These are phyloP conservation scores for Cheilosia impressa DNA, from an alignment of 2,888 invertebrate species.

Conservation along the genomic window DNA sequence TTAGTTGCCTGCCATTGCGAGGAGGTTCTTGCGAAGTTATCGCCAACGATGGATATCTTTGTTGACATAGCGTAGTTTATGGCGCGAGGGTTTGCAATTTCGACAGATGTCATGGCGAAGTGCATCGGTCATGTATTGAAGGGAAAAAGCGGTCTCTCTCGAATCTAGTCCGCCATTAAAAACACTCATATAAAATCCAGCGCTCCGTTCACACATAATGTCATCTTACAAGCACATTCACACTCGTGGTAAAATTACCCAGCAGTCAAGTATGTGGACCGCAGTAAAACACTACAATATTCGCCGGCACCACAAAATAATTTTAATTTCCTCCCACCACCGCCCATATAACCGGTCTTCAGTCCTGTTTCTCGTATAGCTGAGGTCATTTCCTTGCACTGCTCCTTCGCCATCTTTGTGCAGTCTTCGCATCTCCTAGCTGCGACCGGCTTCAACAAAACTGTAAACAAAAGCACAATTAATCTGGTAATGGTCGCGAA, in stretches of 20 bases:
- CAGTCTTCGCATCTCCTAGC: not conserved
- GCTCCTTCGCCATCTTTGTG: not conserved
- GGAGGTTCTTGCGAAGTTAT: not conserved
- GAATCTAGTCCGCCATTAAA: too few species aligned
- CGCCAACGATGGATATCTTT: not conserved
- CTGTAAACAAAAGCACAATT: conserved; percentile 72
- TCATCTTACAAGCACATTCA: conserved; percentile 10
- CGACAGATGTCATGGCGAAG: not conserved
- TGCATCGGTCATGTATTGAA: not conserved
- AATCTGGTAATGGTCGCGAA: conserved; percentile 69
- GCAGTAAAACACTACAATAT: conserved; percentile 54
- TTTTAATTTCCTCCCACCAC: conserved; percentile 51
- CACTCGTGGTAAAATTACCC: not conserved
- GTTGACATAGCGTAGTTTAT: not conserved
- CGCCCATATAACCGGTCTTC: not conserved
- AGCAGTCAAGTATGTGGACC: conserved; percentile 24
- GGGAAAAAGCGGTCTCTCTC: not conserved
- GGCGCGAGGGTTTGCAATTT: not conserved
- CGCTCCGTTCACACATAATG: conserved; percentile 9
- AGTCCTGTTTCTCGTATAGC: conserved; percentile 13
- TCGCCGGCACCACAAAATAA: conserved; percentile 52
- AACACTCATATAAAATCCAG: conserved; percentile 7
- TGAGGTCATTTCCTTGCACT: conserved; percentile 59
- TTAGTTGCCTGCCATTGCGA: not conserved
- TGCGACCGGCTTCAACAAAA: conserved; percentile 11